Base-by-base conservation (phyloP, 2,888 invertebrate genomes). In the Dexiosoma caninum region DNA sequence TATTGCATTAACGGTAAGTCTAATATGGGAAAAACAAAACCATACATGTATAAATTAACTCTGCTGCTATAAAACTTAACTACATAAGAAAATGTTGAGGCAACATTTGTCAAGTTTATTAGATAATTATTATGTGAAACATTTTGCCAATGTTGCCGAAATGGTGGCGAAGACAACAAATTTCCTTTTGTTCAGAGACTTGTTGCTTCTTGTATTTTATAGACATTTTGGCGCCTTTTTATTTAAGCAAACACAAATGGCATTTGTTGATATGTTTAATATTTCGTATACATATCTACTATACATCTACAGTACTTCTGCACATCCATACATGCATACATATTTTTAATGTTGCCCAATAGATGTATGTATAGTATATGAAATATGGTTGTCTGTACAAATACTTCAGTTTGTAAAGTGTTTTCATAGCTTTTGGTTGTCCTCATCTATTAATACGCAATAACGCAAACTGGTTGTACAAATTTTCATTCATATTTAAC, bases 1-100 rank as follows among this genome's bases (percentile, higher is more conserved):
- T 67, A 97, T 98, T 85, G 97, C 97, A 42, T 96, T 98, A 88
- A 97, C 96, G 92, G 97, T 97, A 91, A 95, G 95, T 93, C 51
- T 42, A 27, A 6, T 16, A 35, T 60, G 14, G 12, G 32, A 35
- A 62, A 6, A 46, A 5, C 9, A 30, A 2, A 30, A n/a, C 1
- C 9, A 30, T 8, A 51, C 8, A 6, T 30, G 2, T 6, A 12
- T 1, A 62, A 62, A 23, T 44, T 2, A 72, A 60, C 53, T 72
- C 59, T 75, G 75, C 46, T 74, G 74, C 67, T 69, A 51, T 40
- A 19, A 12, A 14, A 9, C 35, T 21, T n/a, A 59, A n/a, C 23
- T 32, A 12, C 62, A n/a, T 32, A 67, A n/a, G 16, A 19, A 70
- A 67, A 64, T 69, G 67, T 62, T 64, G 44, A 0, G 0, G 23